Base-by-base conservation (phyloP, 2,888 invertebrate genomes). In the Mongoloraphidia duomilia region DNA sequence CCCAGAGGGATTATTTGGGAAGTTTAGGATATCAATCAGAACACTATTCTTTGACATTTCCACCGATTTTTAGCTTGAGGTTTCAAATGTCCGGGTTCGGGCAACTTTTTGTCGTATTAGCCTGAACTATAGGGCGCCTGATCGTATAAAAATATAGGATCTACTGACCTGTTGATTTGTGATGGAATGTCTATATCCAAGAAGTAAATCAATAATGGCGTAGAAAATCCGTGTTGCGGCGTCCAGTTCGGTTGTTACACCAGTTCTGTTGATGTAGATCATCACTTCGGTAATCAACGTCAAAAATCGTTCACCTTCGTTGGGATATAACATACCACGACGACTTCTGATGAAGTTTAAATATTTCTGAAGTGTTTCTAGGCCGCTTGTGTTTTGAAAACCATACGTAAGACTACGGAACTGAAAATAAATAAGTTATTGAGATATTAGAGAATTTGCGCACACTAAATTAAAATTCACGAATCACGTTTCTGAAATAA, bases 121-220 rank as follows among this genome's bases (percentile, higher is more conserved):
- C n/a, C n/a, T n/a, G n/a, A n/a, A n/a, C n/a, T n/a, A n/a, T 26
- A 26, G 26, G 6, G 6, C 26, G 6, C 6, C 6, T 26, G 26
- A 17, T 17, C 2, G 14, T 12, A 36, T 36, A 35, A 33, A 47
- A 48, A 48, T 34, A 43, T 26, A 43, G 39, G 50, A 47, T n/a
- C 37, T 41, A 62, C 70, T 65, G 64, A 87, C 87, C 76, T 82
- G 76, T 65, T 82, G 80, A 67, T 79, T 80, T 52, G 84, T 74
- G 56, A 87, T 75, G 10, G 86, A 79, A 58, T 79, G 73, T 35
- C 76, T 75, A 57, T 75, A 77, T 58, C 74, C 76, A 55, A 86
- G 66, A 44, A 88, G 71, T 56, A 75, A 73, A 62, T 82, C 79
- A 39, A 80, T 71, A 54, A 84, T 80, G 50, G 75, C 71, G 59